A percentile compares a stretch with the other conserved stretches of the same genome.
Evolutionary conservation across 2,888 invertebrate species (phyloP).

Genomic region (Lamellibrachia satsuma): DNA sequence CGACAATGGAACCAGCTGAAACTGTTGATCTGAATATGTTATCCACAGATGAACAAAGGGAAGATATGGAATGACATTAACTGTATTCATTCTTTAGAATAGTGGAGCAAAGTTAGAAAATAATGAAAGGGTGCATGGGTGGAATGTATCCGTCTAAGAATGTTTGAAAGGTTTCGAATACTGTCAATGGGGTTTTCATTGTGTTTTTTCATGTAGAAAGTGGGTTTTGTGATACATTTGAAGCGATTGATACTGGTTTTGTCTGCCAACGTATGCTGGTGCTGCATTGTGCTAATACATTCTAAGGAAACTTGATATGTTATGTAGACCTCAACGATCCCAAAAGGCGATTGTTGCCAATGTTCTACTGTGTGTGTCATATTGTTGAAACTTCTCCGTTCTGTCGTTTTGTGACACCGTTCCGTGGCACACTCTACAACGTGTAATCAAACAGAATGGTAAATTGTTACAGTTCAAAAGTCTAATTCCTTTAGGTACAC

Average conservation of each 20-base stretch:
- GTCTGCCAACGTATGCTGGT: not conserved
- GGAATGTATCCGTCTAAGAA: not conserved
- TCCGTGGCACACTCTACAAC: not conserved
- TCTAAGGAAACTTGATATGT: not conserved
- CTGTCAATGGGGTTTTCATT: not conserved
- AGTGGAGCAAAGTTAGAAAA: not conserved
- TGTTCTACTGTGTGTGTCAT: not conserved
- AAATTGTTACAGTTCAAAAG: slow-evolving; percentile 8
- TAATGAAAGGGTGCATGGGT: not conserved
- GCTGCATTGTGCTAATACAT: not conserved
- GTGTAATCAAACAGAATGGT: not conserved
- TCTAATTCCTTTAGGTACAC: not conserved
- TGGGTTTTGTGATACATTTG: not conserved
- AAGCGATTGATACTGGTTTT: not conserved
- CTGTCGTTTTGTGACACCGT: not conserved
- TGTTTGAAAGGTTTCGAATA: not conserved
- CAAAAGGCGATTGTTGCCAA: not conserved
- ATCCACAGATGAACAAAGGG: not conserved
- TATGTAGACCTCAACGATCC: not conserved
- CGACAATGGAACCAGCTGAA: not conserved
- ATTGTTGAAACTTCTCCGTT: not conserved
- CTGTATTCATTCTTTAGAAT: not conserved
- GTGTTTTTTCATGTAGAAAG: not conserved
- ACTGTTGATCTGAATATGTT: not conserved
- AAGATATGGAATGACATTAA: not conserved